Evolutionary conservation across 2,888 invertebrate genomes (phyloP).

Genomic region (Thelaira solivaga): DNA sequence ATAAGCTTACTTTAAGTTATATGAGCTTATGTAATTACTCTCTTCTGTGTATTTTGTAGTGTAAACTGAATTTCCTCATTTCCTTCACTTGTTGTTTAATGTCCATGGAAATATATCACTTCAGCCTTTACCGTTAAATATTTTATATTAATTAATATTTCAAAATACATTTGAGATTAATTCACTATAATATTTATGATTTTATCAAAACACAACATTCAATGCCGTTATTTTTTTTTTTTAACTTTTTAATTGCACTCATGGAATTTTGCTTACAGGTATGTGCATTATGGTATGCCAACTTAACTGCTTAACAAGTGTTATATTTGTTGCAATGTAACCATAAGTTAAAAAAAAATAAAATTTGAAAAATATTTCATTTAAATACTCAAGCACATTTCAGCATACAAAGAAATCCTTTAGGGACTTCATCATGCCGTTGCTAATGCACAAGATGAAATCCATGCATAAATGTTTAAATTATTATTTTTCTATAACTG

Average conservation of each 20-base stretch:
- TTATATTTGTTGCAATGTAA: background rate
- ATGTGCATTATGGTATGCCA: background rate
- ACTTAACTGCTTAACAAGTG: background rate
- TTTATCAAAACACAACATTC: constrained; percentile 11
- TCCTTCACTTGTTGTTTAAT: background rate
- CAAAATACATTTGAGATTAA: constrained; percentile 39
- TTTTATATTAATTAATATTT: constrained; percentile 31
- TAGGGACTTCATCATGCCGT: background rate
- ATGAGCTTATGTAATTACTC: too few relatives aligned
- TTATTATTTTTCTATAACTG: constrained; percentile 4
- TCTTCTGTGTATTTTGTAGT: too few relatives aligned
- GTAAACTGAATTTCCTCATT: background rate
- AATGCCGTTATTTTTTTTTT: constrained; percentile 9
- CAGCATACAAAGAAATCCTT: background rate
- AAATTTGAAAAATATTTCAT: constrained; percentile 3
- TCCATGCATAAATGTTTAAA: too few relatives aligned
- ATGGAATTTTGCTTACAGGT: background rate
- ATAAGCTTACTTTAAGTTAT: too few relatives aligned
- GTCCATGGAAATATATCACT: background rate
- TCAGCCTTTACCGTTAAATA: background rate
- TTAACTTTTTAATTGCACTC: constrained; percentile 21
- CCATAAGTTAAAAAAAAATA: background rate
- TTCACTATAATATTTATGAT: constrained; percentile 41
- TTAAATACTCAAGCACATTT: background rate
- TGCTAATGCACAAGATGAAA: background rate